These are phyloP conservation scores for Chymomyza amoena DNA, from an alignment of 2,888 invertebrate genomes.

Conservation along the genomic window DNA sequence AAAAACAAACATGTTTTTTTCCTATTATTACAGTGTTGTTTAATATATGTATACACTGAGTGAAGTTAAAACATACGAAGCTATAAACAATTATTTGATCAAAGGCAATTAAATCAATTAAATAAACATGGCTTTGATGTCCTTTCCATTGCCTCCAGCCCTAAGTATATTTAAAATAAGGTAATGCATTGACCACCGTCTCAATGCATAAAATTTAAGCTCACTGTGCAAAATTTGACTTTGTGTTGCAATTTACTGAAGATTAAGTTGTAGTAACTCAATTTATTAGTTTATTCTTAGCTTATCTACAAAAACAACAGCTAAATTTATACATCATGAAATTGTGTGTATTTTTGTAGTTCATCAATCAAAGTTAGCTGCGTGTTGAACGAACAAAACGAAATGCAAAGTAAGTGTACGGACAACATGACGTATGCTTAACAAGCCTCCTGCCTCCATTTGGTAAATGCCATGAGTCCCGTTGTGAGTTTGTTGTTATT, in stretches of 20 bases:
- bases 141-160: too few relatives aligned
- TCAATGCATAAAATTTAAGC: not conserved
- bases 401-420: constrained; percentile 27
- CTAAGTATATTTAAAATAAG: not conserved
- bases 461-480: not conserved
- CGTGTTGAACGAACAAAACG: constrained; percentile 24
- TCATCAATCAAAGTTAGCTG: constrained; percentile 33
- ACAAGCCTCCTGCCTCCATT: constrained; percentile 1
- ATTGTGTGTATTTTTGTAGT: not conserved
- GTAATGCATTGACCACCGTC: too few relatives aligned
- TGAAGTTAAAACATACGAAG: too few relatives aligned
- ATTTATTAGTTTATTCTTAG: constrained; percentile 56
- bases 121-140: too few relatives aligned
- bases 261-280: constrained; percentile 50
- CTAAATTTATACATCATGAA: not conserved
- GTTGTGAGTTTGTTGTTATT: constrained; percentile 11
- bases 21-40: too few relatives aligned
- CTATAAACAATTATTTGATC: too few relatives aligned
- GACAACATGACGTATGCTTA: constrained; percentile 42
- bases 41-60: too few relatives aligned
- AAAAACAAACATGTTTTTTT: too few relatives aligned
- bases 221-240: not conserved
- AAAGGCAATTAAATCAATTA: too few relatives aligned
- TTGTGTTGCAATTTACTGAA: not conserved
- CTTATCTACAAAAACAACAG: constrained; percentile 37